These are phyloP conservation scores for Erannis defoliaria DNA, from an alignment of 2,888 invertebrate genomes.

Conservation along the genomic window DNA sequence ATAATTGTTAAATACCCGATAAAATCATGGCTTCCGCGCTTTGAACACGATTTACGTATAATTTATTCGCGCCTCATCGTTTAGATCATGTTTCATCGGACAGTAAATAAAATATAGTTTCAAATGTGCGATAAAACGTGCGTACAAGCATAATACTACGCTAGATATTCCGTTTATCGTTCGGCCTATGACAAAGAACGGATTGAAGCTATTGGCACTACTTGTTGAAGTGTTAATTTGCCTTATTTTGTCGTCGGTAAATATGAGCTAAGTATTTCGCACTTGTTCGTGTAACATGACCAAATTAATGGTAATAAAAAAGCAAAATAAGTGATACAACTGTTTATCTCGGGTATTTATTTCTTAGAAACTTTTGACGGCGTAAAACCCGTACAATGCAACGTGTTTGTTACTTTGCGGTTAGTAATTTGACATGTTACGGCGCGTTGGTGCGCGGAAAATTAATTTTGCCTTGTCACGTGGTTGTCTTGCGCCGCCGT, in stretches of 20 bases:
- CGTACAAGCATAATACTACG: too few species aligned
- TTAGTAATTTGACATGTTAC: background rate
- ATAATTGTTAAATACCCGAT: too few species aligned
- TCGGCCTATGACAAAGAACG: background rate
- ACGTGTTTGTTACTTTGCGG: background rate
- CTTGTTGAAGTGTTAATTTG: constrained; percentile 32
- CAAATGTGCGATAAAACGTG: too few species aligned
- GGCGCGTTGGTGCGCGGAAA: background rate
- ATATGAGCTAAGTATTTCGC: constrained; percentile 44
- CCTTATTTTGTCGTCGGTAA: constrained; percentile 38
- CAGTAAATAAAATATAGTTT: too few species aligned
- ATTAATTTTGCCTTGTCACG: background rate
- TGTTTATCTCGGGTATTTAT: constrained; percentile 45
- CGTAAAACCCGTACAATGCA: constrained; percentile 22
- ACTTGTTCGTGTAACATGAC: constrained; percentile 41
- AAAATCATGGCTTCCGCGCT: too few species aligned
- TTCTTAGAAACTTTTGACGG: constrained; percentile 49
- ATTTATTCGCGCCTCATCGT: too few species aligned
- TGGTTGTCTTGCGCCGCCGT: too few species aligned
- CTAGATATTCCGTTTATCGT: background rate
- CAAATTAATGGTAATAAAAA: constrained; percentile 57
- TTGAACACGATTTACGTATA: too few species aligned
- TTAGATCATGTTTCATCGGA: too few species aligned
- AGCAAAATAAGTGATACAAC: constrained; percentile 57
- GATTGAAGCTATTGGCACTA: background rate